Conservation (phyloP, 2,888 invertebrate species). For the Lypha dubia region DNA sequence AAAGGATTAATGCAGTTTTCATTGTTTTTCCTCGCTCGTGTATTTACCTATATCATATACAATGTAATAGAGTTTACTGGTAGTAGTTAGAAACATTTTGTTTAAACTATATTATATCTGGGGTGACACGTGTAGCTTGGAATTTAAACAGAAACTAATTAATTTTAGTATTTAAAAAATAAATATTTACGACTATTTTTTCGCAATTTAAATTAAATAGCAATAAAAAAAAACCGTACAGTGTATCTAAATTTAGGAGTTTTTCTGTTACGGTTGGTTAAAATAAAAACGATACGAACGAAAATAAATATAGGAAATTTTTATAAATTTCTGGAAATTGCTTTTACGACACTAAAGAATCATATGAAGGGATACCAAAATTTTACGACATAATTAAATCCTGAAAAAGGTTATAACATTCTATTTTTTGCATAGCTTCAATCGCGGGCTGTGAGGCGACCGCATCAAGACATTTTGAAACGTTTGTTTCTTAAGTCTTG, state of each 20-base stretch:
- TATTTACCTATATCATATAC: background rate
- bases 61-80: background rate
- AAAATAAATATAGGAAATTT: no score
- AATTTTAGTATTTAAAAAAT: conserved; percentile 23
- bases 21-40: background rate
- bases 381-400: no score
- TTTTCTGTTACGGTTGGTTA: background rate
- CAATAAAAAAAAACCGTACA: background rate
- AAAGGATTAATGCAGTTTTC: conserved; percentile 48
- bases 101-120: conserved; percentile 8
- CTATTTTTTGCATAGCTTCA: no score
- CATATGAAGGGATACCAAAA: no score
- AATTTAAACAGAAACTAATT: conserved; percentile 41
- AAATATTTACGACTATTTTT: background rate
- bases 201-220: background rate
- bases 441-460: no score
- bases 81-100: background rate
- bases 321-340: no score
- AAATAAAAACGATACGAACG: background rate
- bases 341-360: no score
- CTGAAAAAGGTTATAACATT: no score
- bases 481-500: no score
- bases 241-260: no score
- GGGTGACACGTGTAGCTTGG: conserved; percentile 41
- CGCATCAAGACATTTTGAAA: no score